Percentiles rank a stretch among this genome's conserved stretches.
phyloP scores from a whole-genome alignment of 2,797 vertebrate species.

The Urosaurus nigricauda region DNA sequence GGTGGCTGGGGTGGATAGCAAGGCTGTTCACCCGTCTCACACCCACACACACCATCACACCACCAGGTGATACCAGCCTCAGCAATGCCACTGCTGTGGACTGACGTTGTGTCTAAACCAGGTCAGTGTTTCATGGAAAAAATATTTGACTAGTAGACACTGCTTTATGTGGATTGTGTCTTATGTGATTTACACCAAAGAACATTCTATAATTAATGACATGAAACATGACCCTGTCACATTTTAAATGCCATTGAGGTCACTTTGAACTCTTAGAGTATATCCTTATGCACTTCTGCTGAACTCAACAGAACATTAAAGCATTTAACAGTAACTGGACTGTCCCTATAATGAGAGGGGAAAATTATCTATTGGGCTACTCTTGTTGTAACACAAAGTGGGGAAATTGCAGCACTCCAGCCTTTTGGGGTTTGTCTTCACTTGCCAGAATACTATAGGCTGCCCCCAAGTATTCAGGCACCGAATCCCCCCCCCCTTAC shows the following conservation, averaged over 20 bases:
- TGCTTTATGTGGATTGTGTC: neutral
- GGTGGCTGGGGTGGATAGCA: too few species aligned
- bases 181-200: neutral
- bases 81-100: neutral
- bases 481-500: too few species aligned
- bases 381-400: too few species aligned
- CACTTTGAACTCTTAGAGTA: neutral
- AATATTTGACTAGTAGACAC: neutral
- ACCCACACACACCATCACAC: too few species aligned
- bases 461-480: too few species aligned
- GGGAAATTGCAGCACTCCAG: too few species aligned
- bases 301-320: too few species aligned
- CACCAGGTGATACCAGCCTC: too few species aligned
- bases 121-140: neutral
- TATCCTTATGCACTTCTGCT: neutral
- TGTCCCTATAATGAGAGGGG: too few species aligned
- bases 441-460: too few species aligned
- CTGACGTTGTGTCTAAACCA: neutral
- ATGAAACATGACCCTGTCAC: neutral
- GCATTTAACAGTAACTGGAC: neutral
- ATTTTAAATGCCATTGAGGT: neutral
- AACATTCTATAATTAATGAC: neutral
- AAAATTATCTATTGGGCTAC: neutral
- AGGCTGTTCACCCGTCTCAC: too few species aligned
- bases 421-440: too few species aligned